Evolutionary conservation across 2,888 invertebrate species (phyloP).

Genomic region (Mactromeris polynyma): DNA sequence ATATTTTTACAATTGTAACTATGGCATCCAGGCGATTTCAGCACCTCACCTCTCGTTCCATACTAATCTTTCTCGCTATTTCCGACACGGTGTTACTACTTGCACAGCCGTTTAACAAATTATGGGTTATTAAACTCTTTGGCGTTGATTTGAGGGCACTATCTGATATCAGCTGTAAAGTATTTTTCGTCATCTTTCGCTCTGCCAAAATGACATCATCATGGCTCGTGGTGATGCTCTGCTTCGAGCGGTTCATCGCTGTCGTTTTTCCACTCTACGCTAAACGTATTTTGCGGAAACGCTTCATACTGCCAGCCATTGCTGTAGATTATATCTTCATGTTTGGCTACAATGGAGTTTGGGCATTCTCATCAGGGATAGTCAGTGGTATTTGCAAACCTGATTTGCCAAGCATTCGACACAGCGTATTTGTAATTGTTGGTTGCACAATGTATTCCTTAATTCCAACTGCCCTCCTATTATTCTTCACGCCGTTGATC

Average conservation of each 20-base stretch:
- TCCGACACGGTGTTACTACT: slow-evolving; percentile 73
- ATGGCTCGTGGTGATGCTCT: slow-evolving; percentile 77
- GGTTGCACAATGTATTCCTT: slow-evolving; percentile 72
- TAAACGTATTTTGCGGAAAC: slow-evolving; percentile 68
- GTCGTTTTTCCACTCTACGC: slow-evolving; percentile 75
- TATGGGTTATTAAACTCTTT: slow-evolving; percentile 70
- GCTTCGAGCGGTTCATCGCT: slow-evolving; percentile 76
- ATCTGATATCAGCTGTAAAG: slow-evolving; percentile 69
- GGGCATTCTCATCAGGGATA: slow-evolving; percentile 71
- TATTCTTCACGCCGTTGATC: slow-evolving; percentile 72
- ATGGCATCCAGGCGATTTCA: slow-evolving; percentile 71
- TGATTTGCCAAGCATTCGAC: slow-evolving; percentile 54
- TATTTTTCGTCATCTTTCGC: slow-evolving; percentile 74
- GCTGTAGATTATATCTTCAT: slow-evolving; percentile 66
- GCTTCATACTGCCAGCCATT: slow-evolving; percentile 57
- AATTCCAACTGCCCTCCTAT: slow-evolving; percentile 69
- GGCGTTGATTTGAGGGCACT: slow-evolving; percentile 74
- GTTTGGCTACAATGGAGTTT: slow-evolving; percentile 67
- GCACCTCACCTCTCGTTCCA: slow-evolving; percentile 67
- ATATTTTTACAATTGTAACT: slow-evolving; percentile 71
- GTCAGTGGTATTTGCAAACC: slow-evolving; percentile 69
- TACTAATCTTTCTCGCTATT: slow-evolving; percentile 74
- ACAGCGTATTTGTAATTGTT: slow-evolving; percentile 61
- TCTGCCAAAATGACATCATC: slow-evolving; percentile 78
- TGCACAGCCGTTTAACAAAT: slow-evolving; percentile 76